Evolutionary conservation across 2,797 vertebrate genomes (phyloP).

Genomic region (Psittacula echo): DNA sequence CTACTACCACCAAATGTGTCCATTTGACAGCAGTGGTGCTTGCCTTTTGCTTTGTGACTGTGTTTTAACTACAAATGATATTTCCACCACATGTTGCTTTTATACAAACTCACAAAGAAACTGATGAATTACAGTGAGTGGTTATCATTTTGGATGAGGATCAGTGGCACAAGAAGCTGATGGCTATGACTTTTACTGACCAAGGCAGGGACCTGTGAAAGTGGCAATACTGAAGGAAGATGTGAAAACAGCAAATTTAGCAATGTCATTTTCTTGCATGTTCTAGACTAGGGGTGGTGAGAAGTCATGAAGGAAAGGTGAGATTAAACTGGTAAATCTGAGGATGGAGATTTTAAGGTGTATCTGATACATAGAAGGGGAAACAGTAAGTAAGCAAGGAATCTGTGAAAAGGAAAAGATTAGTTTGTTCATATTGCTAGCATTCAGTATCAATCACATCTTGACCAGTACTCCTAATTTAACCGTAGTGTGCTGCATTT

Average conservation of each 20-base stretch:
- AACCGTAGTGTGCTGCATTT: not conserved
- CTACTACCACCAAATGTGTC: not conserved
- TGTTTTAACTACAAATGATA: not conserved
- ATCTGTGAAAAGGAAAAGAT: not conserved
- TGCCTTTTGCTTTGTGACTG: not conserved
- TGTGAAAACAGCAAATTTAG: not conserved
- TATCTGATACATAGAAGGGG: not conserved
- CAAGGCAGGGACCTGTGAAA: not conserved
- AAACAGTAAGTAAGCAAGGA: not conserved
- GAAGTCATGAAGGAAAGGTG: not conserved
- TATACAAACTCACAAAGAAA: not conserved
- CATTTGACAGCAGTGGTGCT: not conserved
- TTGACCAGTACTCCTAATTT: not conserved
- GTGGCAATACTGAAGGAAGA: not conserved
- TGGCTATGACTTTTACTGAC: rapidly evolving
- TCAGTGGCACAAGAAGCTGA: not conserved
- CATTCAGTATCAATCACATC: not conserved
- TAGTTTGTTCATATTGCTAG: not conserved
- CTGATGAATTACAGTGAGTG: rapidly evolving
- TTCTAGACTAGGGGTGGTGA: not conserved
- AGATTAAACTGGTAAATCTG: not conserved
- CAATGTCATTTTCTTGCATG: not conserved
- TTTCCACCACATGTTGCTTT: not conserved
- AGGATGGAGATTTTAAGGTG: not conserved
- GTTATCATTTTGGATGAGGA: rapidly evolving